Percentiles rank a stretch among this genome's conserved stretches.
These are phyloP conservation scores for Ceriagrion tenellum DNA, from an alignment of 2,888 invertebrate genomes.

Conservation along the genomic window DNA sequence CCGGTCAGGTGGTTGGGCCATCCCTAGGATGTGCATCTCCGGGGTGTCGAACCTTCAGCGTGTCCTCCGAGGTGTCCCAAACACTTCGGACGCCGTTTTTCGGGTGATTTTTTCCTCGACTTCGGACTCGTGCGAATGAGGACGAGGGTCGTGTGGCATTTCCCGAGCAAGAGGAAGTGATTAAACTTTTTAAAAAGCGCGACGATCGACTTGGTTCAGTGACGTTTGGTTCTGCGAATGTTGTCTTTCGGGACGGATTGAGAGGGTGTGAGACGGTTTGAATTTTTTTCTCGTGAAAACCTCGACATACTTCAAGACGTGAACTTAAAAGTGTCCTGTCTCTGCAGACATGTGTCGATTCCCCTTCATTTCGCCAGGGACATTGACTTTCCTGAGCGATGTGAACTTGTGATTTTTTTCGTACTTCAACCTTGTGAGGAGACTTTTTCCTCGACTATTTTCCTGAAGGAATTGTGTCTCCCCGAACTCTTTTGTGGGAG, in stretches of 20 bases:
- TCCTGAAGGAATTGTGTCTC: neutral
- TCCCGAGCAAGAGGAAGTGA: too few relatives aligned
- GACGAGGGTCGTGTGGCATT: neutral
- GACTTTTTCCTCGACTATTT: neutral
- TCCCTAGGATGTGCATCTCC: neutral
- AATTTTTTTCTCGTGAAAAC: neutral
- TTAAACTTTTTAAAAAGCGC: too few relatives aligned
- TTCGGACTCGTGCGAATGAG: neutral
- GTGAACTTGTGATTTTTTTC: neutral
- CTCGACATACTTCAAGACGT: neutral
- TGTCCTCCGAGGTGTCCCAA: neutral
- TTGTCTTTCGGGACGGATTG: neutral
- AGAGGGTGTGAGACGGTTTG: neutral
- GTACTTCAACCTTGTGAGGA: neutral
- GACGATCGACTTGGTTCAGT: neutral
- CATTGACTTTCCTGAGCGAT: slow-evolving; percentile 24
- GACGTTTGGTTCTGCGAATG: neutral
- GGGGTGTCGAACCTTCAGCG: neutral
- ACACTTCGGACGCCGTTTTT: too few relatives aligned
- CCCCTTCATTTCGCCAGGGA: neutral
- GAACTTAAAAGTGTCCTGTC: neutral
- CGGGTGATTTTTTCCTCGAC: neutral
- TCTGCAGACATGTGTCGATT: neutral
- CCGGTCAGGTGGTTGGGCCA: neutral
- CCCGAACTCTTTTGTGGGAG: neutral